These are phyloP conservation scores for Tauraco hartlaubi DNA, from an alignment of 2,797 vertebrate species.

Conservation along the genomic window DNA sequence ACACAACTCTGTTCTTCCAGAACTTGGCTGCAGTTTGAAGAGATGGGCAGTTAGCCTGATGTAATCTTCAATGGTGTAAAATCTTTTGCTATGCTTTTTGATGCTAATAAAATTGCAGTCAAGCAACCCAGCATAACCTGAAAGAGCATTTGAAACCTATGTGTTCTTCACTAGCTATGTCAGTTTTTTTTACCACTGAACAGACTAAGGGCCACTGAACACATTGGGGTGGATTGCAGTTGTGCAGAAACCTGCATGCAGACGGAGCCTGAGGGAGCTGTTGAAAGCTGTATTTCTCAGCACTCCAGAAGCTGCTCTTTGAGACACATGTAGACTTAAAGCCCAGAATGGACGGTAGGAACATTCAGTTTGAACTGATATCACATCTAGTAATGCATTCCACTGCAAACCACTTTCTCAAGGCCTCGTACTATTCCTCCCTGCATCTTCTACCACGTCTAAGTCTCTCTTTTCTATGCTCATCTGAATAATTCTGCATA, in stretches of 20 bases:
- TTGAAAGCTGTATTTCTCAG: neutral
- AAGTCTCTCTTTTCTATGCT: neutral
- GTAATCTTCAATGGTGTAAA: neutral
- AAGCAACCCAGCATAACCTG: neutral
- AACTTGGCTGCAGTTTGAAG: neutral
- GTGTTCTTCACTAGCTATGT: neutral
- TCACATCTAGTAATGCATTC: neutral
- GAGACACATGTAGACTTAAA: neutral
- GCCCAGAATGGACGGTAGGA: neutral
- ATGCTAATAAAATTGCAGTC: neutral
- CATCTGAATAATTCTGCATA: neutral
- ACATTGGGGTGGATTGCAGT: neutral
- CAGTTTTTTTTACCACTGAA: neutral
- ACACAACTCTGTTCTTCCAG: neutral
- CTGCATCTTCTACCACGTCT: neutral
- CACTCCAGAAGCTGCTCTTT: neutral
- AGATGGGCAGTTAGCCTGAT: neutral
- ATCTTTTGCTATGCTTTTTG: neutral
- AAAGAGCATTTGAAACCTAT: neutral
- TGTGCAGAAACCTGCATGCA: neutral
- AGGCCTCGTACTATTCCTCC: neutral
- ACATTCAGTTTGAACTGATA: neutral
- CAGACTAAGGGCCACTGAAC: neutral
- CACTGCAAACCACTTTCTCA: neutral
- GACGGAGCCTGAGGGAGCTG: neutral